Base-by-base conservation (phyloP, 1,140 invertebrate genomes). In the Eupeodes corollae region DNA sequence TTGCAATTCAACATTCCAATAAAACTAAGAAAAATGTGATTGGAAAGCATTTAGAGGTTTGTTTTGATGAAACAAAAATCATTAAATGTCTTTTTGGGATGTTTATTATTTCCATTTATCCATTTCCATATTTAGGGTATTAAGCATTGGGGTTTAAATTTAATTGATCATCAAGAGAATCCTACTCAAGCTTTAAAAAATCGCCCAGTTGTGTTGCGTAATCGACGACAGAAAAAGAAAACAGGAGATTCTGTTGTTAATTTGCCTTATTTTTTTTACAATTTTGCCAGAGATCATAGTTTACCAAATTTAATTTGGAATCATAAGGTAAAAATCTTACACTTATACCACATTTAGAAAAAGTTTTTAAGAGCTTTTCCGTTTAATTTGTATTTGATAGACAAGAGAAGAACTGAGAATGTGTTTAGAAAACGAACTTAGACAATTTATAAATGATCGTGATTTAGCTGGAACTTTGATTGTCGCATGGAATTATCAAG, bases 221-320 rank as follows among this genome's bases (percentile, higher is more conserved):
- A 93, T 61, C 71, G 93, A 14, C 70, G 94, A 40, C 88, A 98
- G 69, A 74, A 89, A 53, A 83, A 98, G 40, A 97, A 97, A 71
- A 63, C 57, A 8, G 82, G 84, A 35, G 85, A 87, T 57, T 84
- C 86, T 9, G 49, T 68, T 45, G 54, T 68, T 13, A 99, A 99
- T 75, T 92, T 91, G 86, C 76, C 79, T 21, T 73, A 94, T 43
- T 96, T 99, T 73, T 98, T 95, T 69, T 93, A 93, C 63, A 87
- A 93, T 67, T 99, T 99, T 71, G 82, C 82, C 63, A 79, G 84
- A 65, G 93, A 99, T 74, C 95, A 99, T 70, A 82, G 89, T 26
- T 76, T 94, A 65, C 90, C 96, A 6, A 96, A 99, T 74, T 76
- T 99, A 8, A 96, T 99, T 57, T 99, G 96, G 96, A 99, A 99